A percentile compares a stretch with the other conserved stretches of the same genome.
phyloP scores from a whole-genome alignment of 1,140 invertebrate species.

The Papilio machaon region DNA sequence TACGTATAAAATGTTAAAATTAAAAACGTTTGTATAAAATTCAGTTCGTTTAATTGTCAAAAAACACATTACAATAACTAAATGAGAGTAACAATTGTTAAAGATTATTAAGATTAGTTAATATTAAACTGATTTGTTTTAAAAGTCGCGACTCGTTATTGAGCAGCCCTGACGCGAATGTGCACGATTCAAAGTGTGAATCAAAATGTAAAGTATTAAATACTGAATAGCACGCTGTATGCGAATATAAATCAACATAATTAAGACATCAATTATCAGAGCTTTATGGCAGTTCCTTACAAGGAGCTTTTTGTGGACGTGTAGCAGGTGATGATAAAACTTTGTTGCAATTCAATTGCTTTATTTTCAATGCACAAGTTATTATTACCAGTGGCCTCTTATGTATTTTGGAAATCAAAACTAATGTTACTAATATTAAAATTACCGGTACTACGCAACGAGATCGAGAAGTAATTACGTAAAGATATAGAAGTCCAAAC shows the following conservation, averaged over 20 bases:
- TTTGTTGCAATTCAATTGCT: background rate
- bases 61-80: too few relatives aligned
- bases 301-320: constrained; percentile 1
- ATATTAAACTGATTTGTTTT: background rate
- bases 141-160: background rate
- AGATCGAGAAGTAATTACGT: background rate
- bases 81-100: background rate
- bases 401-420: background rate
- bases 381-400: background rate
- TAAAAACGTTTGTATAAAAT: too few relatives aligned
- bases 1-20: too few relatives aligned
- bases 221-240: constrained; percentile 31
- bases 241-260: constrained; percentile 38
- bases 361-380: constrained; percentile 7
- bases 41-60: too few relatives aligned
- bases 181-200: constrained; percentile 35
- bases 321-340: background rate
- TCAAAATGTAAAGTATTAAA: constrained; percentile 33
- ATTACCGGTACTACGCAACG: too few relatives aligned
- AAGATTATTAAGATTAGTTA: background rate
- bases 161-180: constrained; percentile 7
- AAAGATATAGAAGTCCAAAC: background rate
- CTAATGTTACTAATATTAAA: too few relatives aligned
- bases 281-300: constrained; percentile 27
- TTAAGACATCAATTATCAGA: constrained; percentile 34